These are phyloP conservation scores for Leucopsar rothschildi DNA, from an alignment of 2,113 vertebrate genomes.

Conservation along the genomic window DNA sequence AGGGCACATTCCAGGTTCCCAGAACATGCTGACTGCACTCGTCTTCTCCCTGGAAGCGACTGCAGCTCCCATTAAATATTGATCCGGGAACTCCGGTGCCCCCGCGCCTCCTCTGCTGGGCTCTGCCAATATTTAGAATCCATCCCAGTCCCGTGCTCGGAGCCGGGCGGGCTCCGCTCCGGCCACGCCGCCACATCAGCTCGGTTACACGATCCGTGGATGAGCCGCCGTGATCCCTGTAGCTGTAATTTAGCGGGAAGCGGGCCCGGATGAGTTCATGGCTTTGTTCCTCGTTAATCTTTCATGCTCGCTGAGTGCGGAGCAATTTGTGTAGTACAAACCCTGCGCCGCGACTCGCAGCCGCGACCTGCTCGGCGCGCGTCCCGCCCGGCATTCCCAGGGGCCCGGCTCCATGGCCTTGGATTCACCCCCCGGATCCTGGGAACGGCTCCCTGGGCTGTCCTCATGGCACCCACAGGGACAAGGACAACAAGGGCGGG, in stretches of 20 bases:
- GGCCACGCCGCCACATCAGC: not conserved
- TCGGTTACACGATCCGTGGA: not conserved
- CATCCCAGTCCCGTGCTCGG: not conserved
- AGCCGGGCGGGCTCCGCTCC: not conserved
- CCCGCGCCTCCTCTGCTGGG: not conserved
- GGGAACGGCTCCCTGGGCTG: not conserved
- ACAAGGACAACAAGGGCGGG: rapidly evolving
- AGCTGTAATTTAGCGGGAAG: constrained; percentile 15
- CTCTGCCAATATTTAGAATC: not conserved
- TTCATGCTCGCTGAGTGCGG: constrained; percentile 29
- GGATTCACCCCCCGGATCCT: not conserved
- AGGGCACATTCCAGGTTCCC: not conserved
- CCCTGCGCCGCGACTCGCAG: not conserved
- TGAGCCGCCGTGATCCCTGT: constrained; percentile 29
- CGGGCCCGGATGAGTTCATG: constrained; percentile 40
- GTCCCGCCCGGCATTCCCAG: not conserved
- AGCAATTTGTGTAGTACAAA: constrained; percentile 9
- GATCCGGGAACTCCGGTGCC: constrained; percentile 20
- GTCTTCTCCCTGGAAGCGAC: not conserved
- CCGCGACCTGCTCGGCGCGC: not conserved
- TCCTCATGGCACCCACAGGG: rapidly evolving
- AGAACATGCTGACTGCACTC: not conserved
- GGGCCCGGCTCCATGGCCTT: not conserved
- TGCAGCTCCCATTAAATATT: constrained; percentile 37
- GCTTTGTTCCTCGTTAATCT: constrained; percentile 65